phyloP scores from a whole-genome alignment of 2,888 invertebrate species.

The Limnephilus rhombicus region DNA sequence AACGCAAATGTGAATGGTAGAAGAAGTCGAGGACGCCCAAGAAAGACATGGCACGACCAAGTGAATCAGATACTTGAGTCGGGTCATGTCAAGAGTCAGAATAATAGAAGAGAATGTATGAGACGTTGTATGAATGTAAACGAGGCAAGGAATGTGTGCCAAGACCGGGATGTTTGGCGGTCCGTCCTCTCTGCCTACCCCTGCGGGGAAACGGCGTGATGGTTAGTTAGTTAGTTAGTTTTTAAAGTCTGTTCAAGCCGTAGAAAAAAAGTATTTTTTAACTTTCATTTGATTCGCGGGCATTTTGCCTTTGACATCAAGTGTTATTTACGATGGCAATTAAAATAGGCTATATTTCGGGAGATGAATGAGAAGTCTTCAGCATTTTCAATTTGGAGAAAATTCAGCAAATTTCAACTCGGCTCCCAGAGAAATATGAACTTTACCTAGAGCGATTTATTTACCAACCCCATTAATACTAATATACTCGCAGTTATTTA shows the following conservation, averaged over 20 bases:
- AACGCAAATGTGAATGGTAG: too few relatives aligned
- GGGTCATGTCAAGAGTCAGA: too few relatives aligned
- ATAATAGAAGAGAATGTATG: too few relatives aligned
- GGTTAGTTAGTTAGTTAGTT: too few relatives aligned
- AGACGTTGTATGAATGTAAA: too few relatives aligned
- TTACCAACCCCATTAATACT: background rate
- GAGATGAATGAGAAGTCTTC: background rate
- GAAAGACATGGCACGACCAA: too few relatives aligned
- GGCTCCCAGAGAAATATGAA: background rate
- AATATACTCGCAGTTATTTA: background rate
- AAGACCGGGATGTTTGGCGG: too few relatives aligned
- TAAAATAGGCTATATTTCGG: background rate
- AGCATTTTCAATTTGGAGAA: background rate
- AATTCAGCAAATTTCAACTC: background rate
- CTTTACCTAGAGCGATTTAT: background rate
- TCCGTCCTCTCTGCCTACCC: too few relatives aligned
- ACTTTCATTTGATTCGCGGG: background rate
- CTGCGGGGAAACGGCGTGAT: too few relatives aligned
- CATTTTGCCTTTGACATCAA: slow-evolving; percentile 18
- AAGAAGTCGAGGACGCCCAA: too few relatives aligned
- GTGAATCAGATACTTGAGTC: too few relatives aligned
- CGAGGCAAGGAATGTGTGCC: too few relatives aligned
- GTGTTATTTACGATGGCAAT: slow-evolving; percentile 15
- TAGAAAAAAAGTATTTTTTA: background rate
- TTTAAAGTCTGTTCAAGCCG: background rate